These are phyloP conservation scores for Megamerina dolium DNA, from an alignment of 2,888 invertebrate genomes.

Conservation along the genomic window DNA sequence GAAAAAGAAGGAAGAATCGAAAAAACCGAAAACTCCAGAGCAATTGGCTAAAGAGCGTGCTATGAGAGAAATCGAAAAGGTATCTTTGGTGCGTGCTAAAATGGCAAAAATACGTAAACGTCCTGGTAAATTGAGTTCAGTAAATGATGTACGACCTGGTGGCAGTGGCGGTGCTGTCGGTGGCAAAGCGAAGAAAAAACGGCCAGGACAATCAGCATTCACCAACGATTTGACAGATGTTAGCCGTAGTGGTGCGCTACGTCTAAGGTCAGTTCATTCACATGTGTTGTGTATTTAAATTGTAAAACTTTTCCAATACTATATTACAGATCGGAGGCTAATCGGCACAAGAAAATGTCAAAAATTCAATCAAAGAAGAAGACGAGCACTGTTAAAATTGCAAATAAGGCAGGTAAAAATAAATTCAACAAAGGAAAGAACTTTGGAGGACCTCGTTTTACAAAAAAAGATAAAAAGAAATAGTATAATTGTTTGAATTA, in stretches of 20 bases:
- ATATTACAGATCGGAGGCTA: slow-evolving; percentile 48
- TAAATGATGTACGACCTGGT: slow-evolving; percentile 51
- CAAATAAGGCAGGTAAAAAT: slow-evolving; percentile 49
- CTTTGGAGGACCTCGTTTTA: slow-evolving; percentile 45
- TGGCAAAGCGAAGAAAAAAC: slow-evolving; percentile 48
- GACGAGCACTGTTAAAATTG: slow-evolving; percentile 42
- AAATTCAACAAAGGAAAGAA: slow-evolving; percentile 49
- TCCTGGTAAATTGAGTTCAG: slow-evolving; percentile 60
- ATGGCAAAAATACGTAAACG: slow-evolving; percentile 71
- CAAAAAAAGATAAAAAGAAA: slow-evolving; percentile 38
- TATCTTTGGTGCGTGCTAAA: slow-evolving; percentile 76
- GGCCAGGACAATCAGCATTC: slow-evolving; percentile 62
- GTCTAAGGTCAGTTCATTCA: slow-evolving; percentile 53
- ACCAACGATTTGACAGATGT: slow-evolving; percentile 76
- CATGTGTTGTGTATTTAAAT: neutral
- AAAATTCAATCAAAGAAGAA: slow-evolving; percentile 44
- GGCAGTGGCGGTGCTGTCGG: slow-evolving; percentile 20
- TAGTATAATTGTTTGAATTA: slow-evolving; percentile 1
- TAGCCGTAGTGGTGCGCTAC: slow-evolving; percentile 67
- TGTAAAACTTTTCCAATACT: no score
- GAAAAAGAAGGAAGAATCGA: slow-evolving; percentile 40
- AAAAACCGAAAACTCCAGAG: slow-evolving; percentile 42
- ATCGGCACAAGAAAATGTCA: slow-evolving; percentile 43
- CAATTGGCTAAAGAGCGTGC: slow-evolving; percentile 51
- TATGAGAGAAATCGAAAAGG: slow-evolving; percentile 56